A percentile compares a stretch with the other conserved stretches of the same genome.
phyloP scores from a whole-genome alignment of 2,888 invertebrate species.

The Metopia argyrocephala region DNA sequence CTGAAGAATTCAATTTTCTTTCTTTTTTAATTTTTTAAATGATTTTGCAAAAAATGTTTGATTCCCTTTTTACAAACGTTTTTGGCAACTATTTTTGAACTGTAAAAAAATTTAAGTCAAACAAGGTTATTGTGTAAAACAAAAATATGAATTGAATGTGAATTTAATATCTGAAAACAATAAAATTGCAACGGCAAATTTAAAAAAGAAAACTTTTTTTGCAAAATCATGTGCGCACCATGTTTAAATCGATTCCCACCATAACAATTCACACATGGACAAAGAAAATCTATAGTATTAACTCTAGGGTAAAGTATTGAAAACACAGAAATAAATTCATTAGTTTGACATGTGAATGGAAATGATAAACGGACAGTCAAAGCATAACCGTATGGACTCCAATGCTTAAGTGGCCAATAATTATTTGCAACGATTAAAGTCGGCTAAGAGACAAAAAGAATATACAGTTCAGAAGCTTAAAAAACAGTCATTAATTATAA shows the following conservation, averaged over 20 bases:
- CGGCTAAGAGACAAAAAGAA: slow-evolving; percentile 8
- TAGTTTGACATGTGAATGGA: slow-evolving; percentile 62
- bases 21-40: no score
- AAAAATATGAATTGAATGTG: background rate
- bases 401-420: slow-evolving; percentile 58
- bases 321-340: slow-evolving; percentile 60
- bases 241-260: slow-evolving; percentile 52
- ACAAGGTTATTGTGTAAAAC: slow-evolving; percentile 40
- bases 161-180: slow-evolving; percentile 29
- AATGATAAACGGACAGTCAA: background rate
- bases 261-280: slow-evolving; percentile 20
- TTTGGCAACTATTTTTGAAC: no score
- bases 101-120: slow-evolving; percentile 40
- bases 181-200: slow-evolving; percentile 47
- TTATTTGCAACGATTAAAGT: slow-evolving; percentile 54
- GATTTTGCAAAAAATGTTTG: no score
- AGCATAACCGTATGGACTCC: slow-evolving; percentile 35
- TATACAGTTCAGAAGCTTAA: background rate
- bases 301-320: no score
- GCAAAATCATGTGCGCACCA: slow-evolving; percentile 51
- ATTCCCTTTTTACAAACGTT: no score
- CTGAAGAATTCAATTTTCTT: no score
- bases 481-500: slow-evolving; percentile 55
- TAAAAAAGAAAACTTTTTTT: slow-evolving; percentile 9
- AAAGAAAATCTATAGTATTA: no score